A percentile compares a stretch with the other conserved stretches of the same genome.
These are phyloP conservation scores for Zaprionus capensis DNA, from an alignment of 1,140 invertebrate genomes.

Conservation along the genomic window DNA sequence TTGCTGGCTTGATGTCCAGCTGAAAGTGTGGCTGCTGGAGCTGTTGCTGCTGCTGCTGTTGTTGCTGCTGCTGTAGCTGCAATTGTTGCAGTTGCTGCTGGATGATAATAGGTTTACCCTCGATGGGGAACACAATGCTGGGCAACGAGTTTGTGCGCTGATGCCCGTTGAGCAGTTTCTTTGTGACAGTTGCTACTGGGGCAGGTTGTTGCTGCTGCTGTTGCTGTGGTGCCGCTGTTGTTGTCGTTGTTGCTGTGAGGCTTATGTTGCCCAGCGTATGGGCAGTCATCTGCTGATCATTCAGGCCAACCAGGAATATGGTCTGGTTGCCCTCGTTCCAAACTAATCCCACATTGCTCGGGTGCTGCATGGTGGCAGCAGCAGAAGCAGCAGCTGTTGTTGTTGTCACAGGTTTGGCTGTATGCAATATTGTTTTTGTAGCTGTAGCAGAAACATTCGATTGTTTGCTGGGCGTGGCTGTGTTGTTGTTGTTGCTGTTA, in stretches of 20 bases:
- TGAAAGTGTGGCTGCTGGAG: constrained; percentile 52
- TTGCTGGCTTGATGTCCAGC: constrained; percentile 84
- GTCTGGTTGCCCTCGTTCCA: constrained; percentile 84
- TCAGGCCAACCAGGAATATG: constrained; percentile 79
- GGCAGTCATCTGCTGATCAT: constrained; percentile 82
- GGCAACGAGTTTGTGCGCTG: constrained; percentile 79
- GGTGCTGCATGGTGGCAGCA: constrained; percentile 39
- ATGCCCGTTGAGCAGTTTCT: constrained; percentile 80
- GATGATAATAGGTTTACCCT: constrained; percentile 73
- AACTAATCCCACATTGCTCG: constrained; percentile 76
- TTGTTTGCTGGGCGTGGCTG: constrained; percentile 59
- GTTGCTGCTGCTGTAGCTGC: constrained; percentile 58
- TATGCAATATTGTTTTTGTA: constrained; percentile 48
- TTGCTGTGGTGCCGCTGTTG: constrained; percentile 37
- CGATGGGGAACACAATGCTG: constrained; percentile 79
- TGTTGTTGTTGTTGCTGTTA: constrained; percentile 42
- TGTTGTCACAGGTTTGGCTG: constrained; percentile 44
- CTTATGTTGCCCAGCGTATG: constrained; percentile 80
- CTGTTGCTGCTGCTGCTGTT: constrained; percentile 52
- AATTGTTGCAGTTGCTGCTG: constrained; percentile 72
- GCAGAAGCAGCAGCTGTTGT: constrained; percentile 36
- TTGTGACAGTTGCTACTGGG: constrained; percentile 28
- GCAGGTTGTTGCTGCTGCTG: constrained; percentile 6
- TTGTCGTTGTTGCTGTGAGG: constrained; percentile 67
- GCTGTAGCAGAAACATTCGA: constrained; percentile 31